A percentile compares a stretch with the other conserved stretches of the same genome.
phyloP scores from a whole-genome alignment of 2,113 vertebrate genomes.

The Callocephalon fimbriatum region DNA sequence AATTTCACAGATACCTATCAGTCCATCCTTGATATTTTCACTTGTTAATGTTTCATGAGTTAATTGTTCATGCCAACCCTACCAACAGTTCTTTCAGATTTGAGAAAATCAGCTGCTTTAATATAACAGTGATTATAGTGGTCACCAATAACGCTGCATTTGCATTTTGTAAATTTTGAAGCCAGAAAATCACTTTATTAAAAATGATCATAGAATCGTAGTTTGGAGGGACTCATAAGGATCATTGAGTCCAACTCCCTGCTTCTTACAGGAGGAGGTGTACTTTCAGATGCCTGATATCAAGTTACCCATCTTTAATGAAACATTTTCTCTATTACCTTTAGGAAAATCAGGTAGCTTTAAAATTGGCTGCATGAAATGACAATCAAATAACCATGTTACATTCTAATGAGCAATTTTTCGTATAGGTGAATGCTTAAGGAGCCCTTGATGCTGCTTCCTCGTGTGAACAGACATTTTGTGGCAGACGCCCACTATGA shows the following conservation, averaged over 20 bases:
- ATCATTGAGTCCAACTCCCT: not conserved
- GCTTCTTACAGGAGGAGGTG: not conserved
- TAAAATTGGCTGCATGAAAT: not conserved
- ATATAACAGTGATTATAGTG: not conserved
- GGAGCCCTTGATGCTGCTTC: not conserved
- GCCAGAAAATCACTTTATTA: not conserved
- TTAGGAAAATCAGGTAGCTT: not conserved
- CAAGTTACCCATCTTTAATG: not conserved
- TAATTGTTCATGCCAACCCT: not conserved
- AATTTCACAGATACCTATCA: not conserved
- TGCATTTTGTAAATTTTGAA: not conserved
- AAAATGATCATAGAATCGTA: not conserved
- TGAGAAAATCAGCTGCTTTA: not conserved
- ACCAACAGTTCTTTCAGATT: not conserved
- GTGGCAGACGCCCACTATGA: not conserved
- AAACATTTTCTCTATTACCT: not conserved
- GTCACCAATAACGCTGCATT: not conserved
- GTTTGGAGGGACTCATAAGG: not conserved
- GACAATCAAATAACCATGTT: not conserved
- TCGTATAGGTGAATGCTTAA: not conserved
- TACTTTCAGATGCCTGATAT: not conserved
- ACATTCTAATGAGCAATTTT: not conserved
- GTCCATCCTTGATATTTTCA: not conserved
- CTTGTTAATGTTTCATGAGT: not conserved
- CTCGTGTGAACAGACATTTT: not conserved